A percentile compares a stretch with the other conserved stretches of the same genome.
phyloP scores from a whole-genome alignment of 2,797 vertebrate genomes.

The Channa striata region DNA sequence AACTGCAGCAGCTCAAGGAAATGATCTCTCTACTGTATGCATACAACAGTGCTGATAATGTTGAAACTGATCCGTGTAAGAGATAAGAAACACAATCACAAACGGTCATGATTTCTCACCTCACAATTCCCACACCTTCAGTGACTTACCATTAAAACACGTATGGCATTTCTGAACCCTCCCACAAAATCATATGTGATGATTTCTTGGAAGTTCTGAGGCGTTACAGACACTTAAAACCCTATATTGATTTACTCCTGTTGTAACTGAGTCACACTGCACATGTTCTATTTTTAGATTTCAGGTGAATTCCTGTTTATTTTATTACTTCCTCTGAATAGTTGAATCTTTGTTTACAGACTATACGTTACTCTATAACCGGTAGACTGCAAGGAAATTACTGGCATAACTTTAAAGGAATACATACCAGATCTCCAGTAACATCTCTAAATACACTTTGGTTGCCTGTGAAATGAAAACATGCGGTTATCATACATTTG shows the following conservation, averaged over 20 bases:
- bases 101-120: background rate
- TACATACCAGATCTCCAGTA: conserved; percentile 95
- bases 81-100: conserved; percentile 9
- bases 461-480: conserved; percentile 88
- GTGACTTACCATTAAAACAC: conserved; percentile 23
- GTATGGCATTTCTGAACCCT: conserved; percentile 5
- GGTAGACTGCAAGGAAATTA: background rate
- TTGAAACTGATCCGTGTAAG: conserved; percentile 6
- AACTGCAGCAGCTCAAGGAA: background rate
- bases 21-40: background rate
- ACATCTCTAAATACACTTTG: conserved; percentile 91
- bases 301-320: background rate
- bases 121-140: background rate
- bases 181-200: background rate
- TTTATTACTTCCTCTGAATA: conserved; percentile 6
- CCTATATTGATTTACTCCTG: conserved; percentile 1
- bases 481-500: conserved; percentile 39
- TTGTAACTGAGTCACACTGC: background rate
- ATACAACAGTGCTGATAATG: background rate
- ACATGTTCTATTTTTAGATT: conserved; percentile 20
- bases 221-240: no score
- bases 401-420: background rate
- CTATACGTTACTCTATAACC: background rate
- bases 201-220: background rate
- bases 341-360: background rate